Evolutionary conservation across 2,797 vertebrate genomes (phyloP).

Genomic region (Carduelis carduelis): DNA sequence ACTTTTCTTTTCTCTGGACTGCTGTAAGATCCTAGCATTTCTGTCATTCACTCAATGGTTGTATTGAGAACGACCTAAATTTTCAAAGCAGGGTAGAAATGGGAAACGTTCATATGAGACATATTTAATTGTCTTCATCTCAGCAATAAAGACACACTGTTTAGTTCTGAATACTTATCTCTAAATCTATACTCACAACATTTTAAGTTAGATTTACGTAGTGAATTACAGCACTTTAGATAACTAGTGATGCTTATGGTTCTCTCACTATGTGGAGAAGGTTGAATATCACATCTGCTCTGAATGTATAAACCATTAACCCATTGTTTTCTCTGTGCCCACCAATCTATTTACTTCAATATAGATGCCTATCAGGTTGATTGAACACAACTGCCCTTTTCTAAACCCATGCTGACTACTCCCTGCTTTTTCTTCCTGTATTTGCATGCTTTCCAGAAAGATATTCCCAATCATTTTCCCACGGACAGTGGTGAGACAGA

Average conservation of each 20-base stretch:
- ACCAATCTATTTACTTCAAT: not conserved
- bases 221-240: not conserved
- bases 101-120: not conserved
- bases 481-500: accelerated
- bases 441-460: not conserved
- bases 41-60: not conserved
- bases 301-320: not conserved
- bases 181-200: not conserved
- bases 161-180: not conserved
- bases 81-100: not conserved
- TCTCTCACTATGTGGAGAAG: not conserved
- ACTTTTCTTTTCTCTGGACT: not conserved
- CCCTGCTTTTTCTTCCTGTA: not conserved
- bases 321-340: not conserved
- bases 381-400: not conserved
- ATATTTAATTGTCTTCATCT: not conserved
- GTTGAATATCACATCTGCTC: not conserved
- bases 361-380: not conserved
- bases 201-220: not conserved
- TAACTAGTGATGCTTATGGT: not conserved
- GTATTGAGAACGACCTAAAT: not conserved
- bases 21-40: not conserved
- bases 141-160: not conserved
- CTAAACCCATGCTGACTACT: not conserved
- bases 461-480: not conserved